Percentiles rank a stretch among this genome's conserved stretches.
Evolutionary conservation across 2,113 vertebrate species (phyloP).

Genomic region (Saccopteryx leptura): DNA sequence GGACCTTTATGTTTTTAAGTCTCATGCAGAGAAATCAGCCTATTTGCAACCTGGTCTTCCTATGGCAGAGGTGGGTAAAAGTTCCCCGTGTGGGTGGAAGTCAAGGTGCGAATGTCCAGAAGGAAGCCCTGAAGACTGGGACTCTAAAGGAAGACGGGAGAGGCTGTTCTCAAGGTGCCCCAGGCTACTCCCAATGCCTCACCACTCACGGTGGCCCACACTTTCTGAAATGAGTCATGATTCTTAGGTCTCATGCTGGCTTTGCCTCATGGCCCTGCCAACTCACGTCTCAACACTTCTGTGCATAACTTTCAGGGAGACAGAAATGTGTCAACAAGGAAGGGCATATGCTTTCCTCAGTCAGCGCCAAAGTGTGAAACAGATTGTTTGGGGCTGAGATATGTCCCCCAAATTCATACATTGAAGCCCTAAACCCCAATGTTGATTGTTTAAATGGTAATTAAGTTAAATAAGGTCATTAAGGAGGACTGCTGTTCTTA

Average conservation of each 20-base stretch:
- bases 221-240: background rate
- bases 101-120: background rate
- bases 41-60: background rate
- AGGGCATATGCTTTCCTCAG: background rate
- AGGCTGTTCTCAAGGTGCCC: background rate
- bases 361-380: background rate
- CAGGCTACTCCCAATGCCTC: background rate
- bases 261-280: background rate
- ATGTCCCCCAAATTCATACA: background rate
- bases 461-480: background rate
- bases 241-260: background rate
- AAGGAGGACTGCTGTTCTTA: no score
- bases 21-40: background rate
- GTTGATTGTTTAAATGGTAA: background rate
- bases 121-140: background rate
- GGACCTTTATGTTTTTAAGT: background rate
- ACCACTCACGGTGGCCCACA: accelerated
- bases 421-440: background rate
- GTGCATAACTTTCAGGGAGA: background rate
- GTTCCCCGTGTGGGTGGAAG: background rate
- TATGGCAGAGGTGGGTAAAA: background rate
- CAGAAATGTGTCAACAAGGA: background rate
- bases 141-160: background rate
- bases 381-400: background rate
- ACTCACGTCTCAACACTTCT: background rate